A percentile compares a stretch with the other conserved stretches of the same genome.
Evolutionary conservation across 2,888 invertebrate species (phyloP).

Genomic region (Tachystola acroxantha): DNA sequence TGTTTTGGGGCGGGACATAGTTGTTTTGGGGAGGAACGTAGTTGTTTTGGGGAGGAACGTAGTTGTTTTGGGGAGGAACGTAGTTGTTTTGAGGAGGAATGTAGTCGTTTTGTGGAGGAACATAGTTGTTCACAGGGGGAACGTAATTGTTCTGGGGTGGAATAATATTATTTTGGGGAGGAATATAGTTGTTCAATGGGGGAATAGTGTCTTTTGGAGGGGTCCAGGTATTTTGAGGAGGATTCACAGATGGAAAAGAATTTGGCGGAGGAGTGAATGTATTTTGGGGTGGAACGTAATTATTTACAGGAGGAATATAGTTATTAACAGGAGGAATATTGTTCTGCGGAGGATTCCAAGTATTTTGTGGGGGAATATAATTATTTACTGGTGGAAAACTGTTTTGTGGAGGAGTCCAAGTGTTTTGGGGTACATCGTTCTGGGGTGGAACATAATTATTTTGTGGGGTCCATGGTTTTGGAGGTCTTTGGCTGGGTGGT

Average conservation of each 20-base stretch:
- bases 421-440: constrained; percentile 19
- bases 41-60: constrained; percentile 16
- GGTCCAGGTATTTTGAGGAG: constrained; percentile 23
- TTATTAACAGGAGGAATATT: constrained; percentile 14
- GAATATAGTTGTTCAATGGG: constrained; percentile 11
- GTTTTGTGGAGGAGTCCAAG: constrained; percentile 18
- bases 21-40: constrained; percentile 19
- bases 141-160: constrained; percentile 19
- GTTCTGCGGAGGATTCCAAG: constrained; percentile 15
- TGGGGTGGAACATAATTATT: constrained; percentile 15
- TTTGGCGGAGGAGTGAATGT: constrained; percentile 21
- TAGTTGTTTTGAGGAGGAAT: constrained; percentile 14
- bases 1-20: constrained; percentile 21
- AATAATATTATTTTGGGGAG: constrained; percentile 15
- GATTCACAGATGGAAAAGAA: constrained; percentile 19
- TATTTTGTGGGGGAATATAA: constrained; percentile 13
- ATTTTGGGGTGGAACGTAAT: constrained; percentile 18
- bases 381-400: constrained; percentile 10
- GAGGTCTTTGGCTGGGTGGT: constrained; percentile 28
- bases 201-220: constrained; percentile 20
- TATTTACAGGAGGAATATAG: constrained; percentile 16
- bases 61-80: constrained; percentile 16
- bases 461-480: constrained; percentile 23
- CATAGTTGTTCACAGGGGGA: constrained; percentile 17
- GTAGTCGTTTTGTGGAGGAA: constrained; percentile 19